Base-by-base conservation (phyloP, 1,140 invertebrate species). In the Drosophila persimilis region DNA sequence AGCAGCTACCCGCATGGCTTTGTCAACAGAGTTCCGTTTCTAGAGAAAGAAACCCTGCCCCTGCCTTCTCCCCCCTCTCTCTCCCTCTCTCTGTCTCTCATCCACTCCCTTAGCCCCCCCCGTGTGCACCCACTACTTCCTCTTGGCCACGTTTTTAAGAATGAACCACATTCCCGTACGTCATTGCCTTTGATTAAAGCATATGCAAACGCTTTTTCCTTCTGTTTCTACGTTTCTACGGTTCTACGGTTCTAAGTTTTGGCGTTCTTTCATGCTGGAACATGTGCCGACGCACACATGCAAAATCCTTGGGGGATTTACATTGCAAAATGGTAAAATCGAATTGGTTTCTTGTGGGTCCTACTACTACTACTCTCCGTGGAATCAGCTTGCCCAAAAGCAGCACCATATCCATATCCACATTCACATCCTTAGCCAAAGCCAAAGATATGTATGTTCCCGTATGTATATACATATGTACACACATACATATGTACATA, bases 81-180 rank as follows among this genome's bases (percentile, higher is more conserved):
- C 58, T 17, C 15, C 39, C 58, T 65, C 53, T 48, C 43, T 22
- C 29, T 31, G 4, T 17, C n/a, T 20, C 20, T 20, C 50, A 46
- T 15, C 15, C 15, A 15, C 15, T 15, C 9, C 57, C 60, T 43
- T 41, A 1, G 20, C 41, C 9, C 15, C 15, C 47, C 8, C 29
- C 50, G 22, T 24, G 41, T 59, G 17, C 31, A 20, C 17, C 26
- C n/a, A 26, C 20, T 7, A 35, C 47, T 61, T 26, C 20, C 51
- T 76, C 65, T 73, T 62, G 67, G 66, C 61, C 62, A 52, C 73
- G 64, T 81, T 81, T 81, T 81, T 81, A 83, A 81, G 79, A 81
- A 81, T 81, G 79, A 81, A 81, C 60, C 69, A 74, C 79, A 81
- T 81, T 81, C 78, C 79, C 79, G 73, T 81, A 81, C 79, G 79